Base-by-base conservation (phyloP, 2,797 vertebrate genomes). In the Tinamus major region DNA sequence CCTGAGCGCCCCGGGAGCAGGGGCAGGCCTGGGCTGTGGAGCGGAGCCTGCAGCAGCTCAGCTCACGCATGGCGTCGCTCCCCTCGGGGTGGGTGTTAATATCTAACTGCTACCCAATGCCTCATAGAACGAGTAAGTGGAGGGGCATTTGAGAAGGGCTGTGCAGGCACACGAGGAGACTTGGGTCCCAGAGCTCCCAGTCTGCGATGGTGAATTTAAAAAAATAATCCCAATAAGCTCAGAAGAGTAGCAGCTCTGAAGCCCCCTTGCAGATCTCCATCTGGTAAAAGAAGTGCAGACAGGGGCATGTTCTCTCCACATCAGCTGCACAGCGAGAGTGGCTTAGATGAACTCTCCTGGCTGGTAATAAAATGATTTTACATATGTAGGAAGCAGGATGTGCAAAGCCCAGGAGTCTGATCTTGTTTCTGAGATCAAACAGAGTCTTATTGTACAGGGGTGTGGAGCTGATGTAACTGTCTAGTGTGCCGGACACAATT, bases 341-440 rank as follows among this genome's bases (percentile, higher is more conserved):
- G 97, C 88, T 93, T 95, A 96, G 97, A 97, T 97, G 97, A 96
- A 96, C 97, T 97, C 96, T 97, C 96, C 96, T 85, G 94, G 97
- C 95, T 97, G 97, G 96, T 97, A 95, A 96, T 97, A 98, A 98
- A 98, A 97, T 97, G 97, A 98, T 97, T 97, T 97, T 96, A 97
- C 97, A 96, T 97, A 97, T 97, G 97, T 98, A 97, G 97, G 97
- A 98, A 98, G 97, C 97, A 98, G 98, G 97, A 98, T 97, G 97
- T 97, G 97, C 95, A 97, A 97, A 98, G 97, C 97, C 97, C 97
- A 97, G 97, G 97, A 98, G 98, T 97, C 98, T 96, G 97, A 97
- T 98, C 97, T 98, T 96, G 96, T 98, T 98, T 97, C 97, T 97
- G 97, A 98, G 98, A 98, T 98, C 97, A 98, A 98, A 97, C 96